Conservation (phyloP, 2,888 invertebrate genomes). For the Sympetrum striolatum region DNA sequence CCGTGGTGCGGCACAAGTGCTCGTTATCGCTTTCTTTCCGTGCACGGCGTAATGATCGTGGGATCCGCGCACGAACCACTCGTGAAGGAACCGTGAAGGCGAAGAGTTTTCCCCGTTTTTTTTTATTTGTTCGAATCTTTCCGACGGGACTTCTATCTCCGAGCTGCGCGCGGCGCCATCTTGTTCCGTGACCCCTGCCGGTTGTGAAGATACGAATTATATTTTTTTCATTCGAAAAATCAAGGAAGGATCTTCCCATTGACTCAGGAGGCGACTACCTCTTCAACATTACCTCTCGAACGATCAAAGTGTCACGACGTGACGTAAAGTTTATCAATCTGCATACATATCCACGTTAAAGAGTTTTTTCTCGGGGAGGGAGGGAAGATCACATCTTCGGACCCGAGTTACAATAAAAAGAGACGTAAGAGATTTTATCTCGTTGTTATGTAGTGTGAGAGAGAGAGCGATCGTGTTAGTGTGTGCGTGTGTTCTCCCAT, state of each 20-base stretch:
- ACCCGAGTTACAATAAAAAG: neutral
- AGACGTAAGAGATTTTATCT: neutral
- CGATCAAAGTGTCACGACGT: neutral
- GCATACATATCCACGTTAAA: neutral
- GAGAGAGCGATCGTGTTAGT: neutral
- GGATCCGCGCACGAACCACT: neutral
- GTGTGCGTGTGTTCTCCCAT: neutral
- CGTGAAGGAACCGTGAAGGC: neutral
- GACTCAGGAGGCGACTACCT: neutral
- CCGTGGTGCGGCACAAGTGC: neutral
- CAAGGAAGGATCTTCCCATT: neutral
- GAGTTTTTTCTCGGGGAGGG: neutral
- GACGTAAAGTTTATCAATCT: neutral
- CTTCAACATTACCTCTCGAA: neutral
- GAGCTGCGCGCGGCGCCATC: constrained; percentile 39
- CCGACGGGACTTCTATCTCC: constrained; percentile 2
- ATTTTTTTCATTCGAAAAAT: neutral
- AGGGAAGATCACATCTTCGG: neutral
- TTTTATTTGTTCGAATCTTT: neutral
- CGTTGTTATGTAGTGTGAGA: neutral
- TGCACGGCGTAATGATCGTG: neutral
- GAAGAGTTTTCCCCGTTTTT: neutral
- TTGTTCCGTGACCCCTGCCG: constrained; percentile 29
- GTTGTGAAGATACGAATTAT: constrained; percentile 7
- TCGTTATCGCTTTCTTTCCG: neutral